phyloP scores from a whole-genome alignment of 2,888 invertebrate genomes.

The Catocala nupta region DNA sequence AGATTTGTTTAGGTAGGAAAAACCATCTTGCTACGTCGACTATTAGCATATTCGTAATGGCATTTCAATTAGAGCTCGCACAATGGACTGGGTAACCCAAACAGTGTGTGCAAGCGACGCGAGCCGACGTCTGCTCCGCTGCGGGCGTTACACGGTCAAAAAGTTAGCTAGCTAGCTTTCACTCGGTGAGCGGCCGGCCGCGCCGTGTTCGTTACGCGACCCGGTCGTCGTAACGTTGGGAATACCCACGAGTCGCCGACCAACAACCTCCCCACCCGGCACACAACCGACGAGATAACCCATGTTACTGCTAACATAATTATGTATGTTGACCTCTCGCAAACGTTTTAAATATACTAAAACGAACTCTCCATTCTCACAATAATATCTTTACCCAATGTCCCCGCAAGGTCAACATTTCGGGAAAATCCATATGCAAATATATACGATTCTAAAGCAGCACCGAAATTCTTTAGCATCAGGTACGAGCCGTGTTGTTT shows the following conservation, averaged over 20 bases:
- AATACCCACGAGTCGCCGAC: constrained; percentile 66
- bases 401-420: constrained; percentile 55
- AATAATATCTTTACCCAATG: constrained; percentile 51
- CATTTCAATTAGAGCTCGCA: constrained; percentile 48
- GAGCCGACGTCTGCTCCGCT: constrained; percentile 22
- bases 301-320: constrained; percentile 19
- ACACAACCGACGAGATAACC: constrained; percentile 29
- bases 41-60: constrained; percentile 57
- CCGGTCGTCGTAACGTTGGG: constrained; percentile 62
- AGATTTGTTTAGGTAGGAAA: constrained; percentile 48
- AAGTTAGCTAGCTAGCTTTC: constrained; percentile 72
- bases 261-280: constrained; percentile 50
- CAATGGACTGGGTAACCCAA: constrained; percentile 63
- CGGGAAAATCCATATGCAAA: constrained; percentile 74
- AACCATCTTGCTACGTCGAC: constrained; percentile 44
- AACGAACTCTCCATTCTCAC: constrained; percentile 32
- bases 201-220: constrained; percentile 58
- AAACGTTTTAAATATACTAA: constrained; percentile 25
- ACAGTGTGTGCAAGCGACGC: constrained; percentile 35
- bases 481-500: constrained; percentile 39
- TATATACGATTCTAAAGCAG: constrained; percentile 47
- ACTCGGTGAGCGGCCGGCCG: constrained; percentile 58
- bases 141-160: constrained; percentile 47
- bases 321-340: constrained; percentile 24
- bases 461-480: constrained; percentile 59